phyloP scores from a whole-genome alignment of 2,888 invertebrate genomes.

The Rhagium mordax region DNA sequence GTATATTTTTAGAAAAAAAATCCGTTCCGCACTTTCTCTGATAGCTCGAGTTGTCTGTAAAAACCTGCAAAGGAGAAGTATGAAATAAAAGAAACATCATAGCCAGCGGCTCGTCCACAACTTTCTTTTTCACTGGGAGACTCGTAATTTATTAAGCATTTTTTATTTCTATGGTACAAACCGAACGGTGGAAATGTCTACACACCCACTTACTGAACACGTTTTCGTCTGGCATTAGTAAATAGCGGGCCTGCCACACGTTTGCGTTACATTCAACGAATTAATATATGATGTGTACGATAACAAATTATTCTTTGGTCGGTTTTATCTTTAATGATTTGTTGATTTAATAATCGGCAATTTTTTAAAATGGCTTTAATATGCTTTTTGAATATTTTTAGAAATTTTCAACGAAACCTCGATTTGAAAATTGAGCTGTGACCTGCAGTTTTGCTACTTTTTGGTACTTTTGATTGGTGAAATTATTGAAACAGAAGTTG shows the following conservation, averaged over 20 bases:
- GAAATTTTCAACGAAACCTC: no score
- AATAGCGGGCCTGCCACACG: not conserved
- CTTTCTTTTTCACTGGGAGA: conserved; percentile 39
- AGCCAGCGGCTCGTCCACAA: conserved; percentile 20
- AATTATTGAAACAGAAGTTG: no score
- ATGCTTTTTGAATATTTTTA: no score
- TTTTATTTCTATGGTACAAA: not conserved
- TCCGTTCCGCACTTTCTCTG: conserved; percentile 26
- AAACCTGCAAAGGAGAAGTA: conserved; percentile 32
- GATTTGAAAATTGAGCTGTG: no score
- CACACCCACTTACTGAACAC: conserved; percentile 9
- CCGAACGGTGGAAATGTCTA: not conserved
- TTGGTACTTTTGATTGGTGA: no score
- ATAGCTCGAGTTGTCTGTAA: not conserved
- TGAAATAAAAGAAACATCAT: conserved; percentile 31
- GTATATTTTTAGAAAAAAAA: conserved; percentile 32
- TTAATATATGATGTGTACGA: not conserved
- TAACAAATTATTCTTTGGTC: not conserved
- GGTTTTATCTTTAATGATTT: not conserved
- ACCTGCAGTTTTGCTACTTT: no score
- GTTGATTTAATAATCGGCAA: no score
- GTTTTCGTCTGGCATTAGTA: not conserved
- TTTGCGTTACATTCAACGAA: not conserved
- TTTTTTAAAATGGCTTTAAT: no score
- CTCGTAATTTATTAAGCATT: conserved; percentile 17